Evolutionary conservation across 2,113 vertebrate genomes (phyloP).

Genomic region (Hippocampus abdominalis): DNA sequence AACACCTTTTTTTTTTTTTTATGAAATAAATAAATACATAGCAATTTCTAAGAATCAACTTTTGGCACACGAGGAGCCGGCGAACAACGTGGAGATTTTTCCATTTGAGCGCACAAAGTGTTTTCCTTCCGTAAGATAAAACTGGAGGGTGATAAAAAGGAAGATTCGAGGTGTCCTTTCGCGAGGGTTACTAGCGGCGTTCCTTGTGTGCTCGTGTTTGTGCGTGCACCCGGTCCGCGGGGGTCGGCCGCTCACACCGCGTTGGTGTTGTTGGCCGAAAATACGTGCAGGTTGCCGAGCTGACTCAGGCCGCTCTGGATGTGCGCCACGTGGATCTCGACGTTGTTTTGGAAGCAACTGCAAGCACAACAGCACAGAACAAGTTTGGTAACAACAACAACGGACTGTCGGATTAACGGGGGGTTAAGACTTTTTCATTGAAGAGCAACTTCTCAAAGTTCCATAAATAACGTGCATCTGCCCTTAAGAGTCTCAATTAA

Average conservation of each 20-base stretch:
- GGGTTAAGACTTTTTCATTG: too few relatives aligned
- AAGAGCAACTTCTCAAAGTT: too few relatives aligned
- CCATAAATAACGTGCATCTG: too few relatives aligned
- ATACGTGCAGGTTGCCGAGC: constrained; percentile 96
- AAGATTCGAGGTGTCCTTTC: background rate
- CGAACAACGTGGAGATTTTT: constrained; percentile 43
- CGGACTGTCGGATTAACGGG: too few relatives aligned
- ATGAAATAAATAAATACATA: constrained; percentile 68
- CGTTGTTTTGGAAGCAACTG: constrained; percentile 98
- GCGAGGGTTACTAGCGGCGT: background rate
- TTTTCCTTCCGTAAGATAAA: constrained; percentile 44
- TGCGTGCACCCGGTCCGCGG: constrained; percentile 12
- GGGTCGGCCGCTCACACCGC: constrained; percentile 77
- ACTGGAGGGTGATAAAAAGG: constrained; percentile 30
- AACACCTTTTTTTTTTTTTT: background rate
- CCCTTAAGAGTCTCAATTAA: too few relatives aligned
- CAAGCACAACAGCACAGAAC: constrained; percentile 13
- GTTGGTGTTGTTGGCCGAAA: constrained; percentile 95
- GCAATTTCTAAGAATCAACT: constrained; percentile 60
- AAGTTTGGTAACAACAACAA: background rate
- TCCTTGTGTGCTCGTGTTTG: background rate
- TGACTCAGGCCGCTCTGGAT: constrained; percentile 99
- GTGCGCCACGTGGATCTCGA: constrained; percentile 98
- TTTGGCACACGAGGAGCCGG: constrained; percentile 62
- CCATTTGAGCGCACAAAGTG: constrained; percentile 40